These are phyloP conservation scores for Catharus fuscescens DNA, from an alignment of 2,113 vertebrate genomes.

Conservation along the genomic window DNA sequence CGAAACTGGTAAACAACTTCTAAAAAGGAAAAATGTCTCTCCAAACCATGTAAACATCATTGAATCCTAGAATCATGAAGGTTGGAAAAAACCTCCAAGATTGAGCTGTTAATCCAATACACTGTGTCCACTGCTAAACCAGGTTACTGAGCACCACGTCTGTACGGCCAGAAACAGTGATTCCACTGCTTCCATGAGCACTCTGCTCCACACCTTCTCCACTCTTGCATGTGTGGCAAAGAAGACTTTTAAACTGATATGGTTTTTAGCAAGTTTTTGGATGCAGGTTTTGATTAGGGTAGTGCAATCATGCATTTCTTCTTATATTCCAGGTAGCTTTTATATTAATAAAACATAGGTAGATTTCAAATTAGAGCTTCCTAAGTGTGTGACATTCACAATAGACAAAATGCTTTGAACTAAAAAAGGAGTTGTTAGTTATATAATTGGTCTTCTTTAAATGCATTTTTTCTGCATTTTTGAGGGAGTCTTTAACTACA, in stretches of 20 bases:
- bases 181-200: not conserved
- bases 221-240: not conserved
- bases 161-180: not conserved
- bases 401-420: not conserved
- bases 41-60: not conserved
- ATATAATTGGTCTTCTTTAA: not conserved
- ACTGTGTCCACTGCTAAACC: accelerated
- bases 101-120: accelerated
- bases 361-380: not conserved
- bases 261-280: not conserved
- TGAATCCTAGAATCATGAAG: not conserved
- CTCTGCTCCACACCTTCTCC: not conserved
- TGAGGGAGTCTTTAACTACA: not conserved
- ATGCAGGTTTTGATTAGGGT: not conserved
- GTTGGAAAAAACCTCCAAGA: not conserved
- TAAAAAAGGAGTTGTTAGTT: not conserved
- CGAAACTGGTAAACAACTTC: not conserved
- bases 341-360: not conserved
- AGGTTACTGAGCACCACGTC: not conserved
- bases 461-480: constrained; percentile 11
- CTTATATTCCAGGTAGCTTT: not conserved
- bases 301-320: not conserved
- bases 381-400: not conserved
- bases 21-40: not conserved
- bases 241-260: not conserved